Conservation (phyloP, 2,888 invertebrate species). For the Aporophyla lueneburgensis region DNA sequence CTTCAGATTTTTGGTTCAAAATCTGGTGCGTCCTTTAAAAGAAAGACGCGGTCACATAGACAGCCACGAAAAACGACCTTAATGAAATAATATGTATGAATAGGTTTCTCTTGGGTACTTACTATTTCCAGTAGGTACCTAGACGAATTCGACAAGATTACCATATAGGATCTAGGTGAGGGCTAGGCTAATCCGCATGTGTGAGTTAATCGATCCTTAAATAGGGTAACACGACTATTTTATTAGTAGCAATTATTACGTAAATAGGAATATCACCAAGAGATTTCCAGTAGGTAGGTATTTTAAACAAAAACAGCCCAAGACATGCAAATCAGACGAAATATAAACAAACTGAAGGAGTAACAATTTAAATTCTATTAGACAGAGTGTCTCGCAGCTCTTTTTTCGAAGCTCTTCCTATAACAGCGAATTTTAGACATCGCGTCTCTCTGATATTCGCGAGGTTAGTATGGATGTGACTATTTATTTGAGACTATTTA, state of each 20-base stretch:
- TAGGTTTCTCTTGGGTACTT: too few relatives aligned
- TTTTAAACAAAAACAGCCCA: conserved; percentile 12
- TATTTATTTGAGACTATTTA: not conserved
- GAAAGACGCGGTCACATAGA: too few relatives aligned
- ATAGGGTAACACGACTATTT: not conserved
- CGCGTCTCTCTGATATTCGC: conserved; percentile 65
- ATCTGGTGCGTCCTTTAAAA: too few relatives aligned
- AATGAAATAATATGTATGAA: too few relatives aligned
- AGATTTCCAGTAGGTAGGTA: not conserved
- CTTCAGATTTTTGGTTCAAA: too few relatives aligned
- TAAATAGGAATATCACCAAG: not conserved
- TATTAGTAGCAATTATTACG: not conserved
- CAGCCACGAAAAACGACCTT: too few relatives aligned
- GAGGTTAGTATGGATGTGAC: conserved; percentile 63
- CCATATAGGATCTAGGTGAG: not conserved
- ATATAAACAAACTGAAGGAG: conserved; percentile 63
- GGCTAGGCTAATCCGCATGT: not conserved
- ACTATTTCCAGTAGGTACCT: too few relatives aligned
- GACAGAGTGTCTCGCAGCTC: conserved; percentile 66
- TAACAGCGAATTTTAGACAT: conserved; percentile 81
- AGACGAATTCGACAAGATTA: too few relatives aligned
- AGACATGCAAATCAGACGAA: conserved; percentile 53
- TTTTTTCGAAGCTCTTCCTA: conserved; percentile 73
- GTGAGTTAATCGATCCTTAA: not conserved
- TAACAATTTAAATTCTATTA: conserved; percentile 78